Evolutionary conservation across 2,113 vertebrate genomes (phyloP).

Genomic region (Petaurus breviceps): DNA sequence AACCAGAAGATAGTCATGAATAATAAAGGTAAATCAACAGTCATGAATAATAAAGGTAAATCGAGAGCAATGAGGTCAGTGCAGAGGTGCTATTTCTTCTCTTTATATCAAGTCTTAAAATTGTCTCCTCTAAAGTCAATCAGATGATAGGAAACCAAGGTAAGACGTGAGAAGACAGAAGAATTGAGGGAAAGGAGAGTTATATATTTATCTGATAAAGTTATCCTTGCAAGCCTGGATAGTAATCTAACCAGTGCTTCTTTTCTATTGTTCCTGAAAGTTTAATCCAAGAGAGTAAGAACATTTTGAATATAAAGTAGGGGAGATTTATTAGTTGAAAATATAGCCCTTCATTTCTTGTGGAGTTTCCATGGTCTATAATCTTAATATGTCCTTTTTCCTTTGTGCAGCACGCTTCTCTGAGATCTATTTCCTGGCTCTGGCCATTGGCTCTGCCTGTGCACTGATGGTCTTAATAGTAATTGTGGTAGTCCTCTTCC

Average conservation of each 20-base stretch:
- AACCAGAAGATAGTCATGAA: not conserved
- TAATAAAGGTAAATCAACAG: not conserved
- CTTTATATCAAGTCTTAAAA: constrained; percentile 21
- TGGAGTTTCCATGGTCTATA: not conserved
- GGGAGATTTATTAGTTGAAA: constrained; percentile 25
- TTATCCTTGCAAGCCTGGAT: not conserved
- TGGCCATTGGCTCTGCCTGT: constrained; percentile 89
- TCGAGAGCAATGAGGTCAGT: not conserved
- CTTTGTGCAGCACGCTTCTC: constrained; percentile 88
- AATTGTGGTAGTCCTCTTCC: constrained; percentile 80
- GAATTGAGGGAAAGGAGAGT: not conserved
- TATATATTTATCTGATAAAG: not conserved
- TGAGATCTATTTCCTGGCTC: constrained; percentile 89
- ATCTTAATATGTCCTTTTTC: constrained; percentile 45
- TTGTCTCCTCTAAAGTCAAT: not conserved
- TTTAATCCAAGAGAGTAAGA: not conserved
- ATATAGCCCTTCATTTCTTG: not conserved
- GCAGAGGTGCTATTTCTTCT: not conserved
- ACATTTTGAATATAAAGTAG: not conserved
- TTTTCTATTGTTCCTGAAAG: not conserved
- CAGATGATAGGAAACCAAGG: not conserved
- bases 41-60: not conserved
- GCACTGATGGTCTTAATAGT: constrained; percentile 86
- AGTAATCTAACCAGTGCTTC: not conserved
- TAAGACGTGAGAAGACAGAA: not conserved